phyloP scores from a whole-genome alignment of 2,113 vertebrate species.

The Ptilorrhoa leucosticta region DNA sequence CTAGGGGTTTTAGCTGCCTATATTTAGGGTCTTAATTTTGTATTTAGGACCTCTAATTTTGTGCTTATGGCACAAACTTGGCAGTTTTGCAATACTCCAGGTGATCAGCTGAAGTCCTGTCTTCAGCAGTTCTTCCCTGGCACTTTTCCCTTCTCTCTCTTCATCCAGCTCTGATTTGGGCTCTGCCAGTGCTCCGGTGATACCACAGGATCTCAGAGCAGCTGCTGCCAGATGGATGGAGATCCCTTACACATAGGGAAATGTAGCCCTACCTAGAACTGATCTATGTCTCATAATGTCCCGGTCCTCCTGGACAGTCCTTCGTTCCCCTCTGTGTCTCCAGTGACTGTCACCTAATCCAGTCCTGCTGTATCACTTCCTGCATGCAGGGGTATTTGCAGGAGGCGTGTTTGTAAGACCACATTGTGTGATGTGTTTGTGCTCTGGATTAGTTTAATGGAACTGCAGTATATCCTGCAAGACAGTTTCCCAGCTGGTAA shows the following conservation, averaged over 20 bases:
- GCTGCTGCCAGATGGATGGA: neutral
- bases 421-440: neutral
- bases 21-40: neutral
- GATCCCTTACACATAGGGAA: neutral
- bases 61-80: neutral
- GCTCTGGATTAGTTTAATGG: constrained; percentile 30
- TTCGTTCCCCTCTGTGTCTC: neutral
- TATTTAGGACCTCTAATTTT: neutral
- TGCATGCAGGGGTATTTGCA: neutral
- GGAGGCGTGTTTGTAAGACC: neutral
- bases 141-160: neutral
- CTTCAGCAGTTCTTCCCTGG: neutral
- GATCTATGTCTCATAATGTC: neutral
- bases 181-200: neutral
- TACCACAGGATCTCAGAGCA: neutral
- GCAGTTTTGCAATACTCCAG: neutral
- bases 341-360: neutral
- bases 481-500: neutral
- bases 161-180: neutral
- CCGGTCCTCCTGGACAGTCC: neutral
- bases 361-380: neutral
- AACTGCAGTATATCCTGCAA: neutral
- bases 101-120: neutral
- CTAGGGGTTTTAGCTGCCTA: neutral
- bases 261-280: neutral